phyloP scores from a whole-genome alignment of 2,888 invertebrate genomes.

The Carpatolechia fugitivella region DNA sequence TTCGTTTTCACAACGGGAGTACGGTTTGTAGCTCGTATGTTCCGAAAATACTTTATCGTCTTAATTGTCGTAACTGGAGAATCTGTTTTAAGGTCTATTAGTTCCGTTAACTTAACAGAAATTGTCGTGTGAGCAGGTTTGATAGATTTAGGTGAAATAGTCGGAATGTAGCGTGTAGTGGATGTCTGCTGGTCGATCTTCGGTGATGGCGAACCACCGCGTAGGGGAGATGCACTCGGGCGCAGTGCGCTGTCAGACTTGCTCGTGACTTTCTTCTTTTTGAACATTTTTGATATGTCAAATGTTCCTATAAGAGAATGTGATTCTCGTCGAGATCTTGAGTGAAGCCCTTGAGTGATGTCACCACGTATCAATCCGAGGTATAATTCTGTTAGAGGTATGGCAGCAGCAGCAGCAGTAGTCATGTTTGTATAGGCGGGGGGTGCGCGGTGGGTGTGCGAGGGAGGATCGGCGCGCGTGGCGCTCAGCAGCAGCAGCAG shows the following conservation, averaged over 20 bases:
- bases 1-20: not conserved
- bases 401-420: not conserved
- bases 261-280: conserved; percentile 37
- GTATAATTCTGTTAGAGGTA: not conserved
- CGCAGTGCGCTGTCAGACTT: not conserved
- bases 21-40: not conserved
- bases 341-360: not conserved
- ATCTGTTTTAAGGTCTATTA: not conserved
- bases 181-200: not conserved
- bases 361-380: not conserved
- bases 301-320: conserved; percentile 58
- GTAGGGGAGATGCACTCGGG: conserved; percentile 43
- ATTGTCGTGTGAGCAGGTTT: not conserved
- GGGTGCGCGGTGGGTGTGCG: conserved; percentile 16
- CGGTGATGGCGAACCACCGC: conserved; percentile 13
- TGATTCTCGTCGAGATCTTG: conserved; percentile 36
- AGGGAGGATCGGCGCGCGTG: not conserved
- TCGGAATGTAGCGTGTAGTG: not conserved
- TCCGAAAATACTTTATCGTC: not conserved
- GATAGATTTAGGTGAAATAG: not conserved
- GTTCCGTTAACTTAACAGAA: not conserved
- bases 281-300: conserved; percentile 57
- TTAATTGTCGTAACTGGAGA: not conserved
- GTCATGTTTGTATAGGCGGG: conserved; percentile 16
- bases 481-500: conserved; percentile 11